These are phyloP conservation scores for Hexactinellida sp. DNA, from an alignment of 37 sponge, comb jelly and placozoan species.

Conservation along the genomic window DNA sequence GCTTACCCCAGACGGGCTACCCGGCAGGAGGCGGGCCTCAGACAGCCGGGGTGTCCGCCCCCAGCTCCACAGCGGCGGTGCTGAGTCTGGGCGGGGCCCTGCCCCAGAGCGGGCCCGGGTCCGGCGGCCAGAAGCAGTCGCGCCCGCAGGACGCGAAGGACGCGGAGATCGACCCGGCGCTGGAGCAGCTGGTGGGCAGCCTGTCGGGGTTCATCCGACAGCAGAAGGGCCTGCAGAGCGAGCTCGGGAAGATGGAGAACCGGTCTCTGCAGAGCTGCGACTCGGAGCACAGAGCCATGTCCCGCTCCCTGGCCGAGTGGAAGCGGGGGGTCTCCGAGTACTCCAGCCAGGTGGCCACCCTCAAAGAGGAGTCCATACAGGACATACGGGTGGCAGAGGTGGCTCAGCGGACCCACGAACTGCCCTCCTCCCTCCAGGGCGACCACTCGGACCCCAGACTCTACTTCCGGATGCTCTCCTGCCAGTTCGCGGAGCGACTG, in stretches of 20 bases:
- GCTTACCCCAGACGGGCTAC: neutral
- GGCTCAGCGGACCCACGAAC: neutral
- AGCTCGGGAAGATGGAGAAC: neutral
- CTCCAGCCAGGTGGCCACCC: neutral
- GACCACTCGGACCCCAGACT: neutral
- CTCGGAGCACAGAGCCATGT: neutral
- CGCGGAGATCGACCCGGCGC: neutral
- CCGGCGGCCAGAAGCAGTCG: neutral
- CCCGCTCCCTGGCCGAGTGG: neutral
- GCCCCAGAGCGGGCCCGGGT: neutral
- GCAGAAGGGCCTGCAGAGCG: neutral
- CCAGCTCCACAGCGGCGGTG: neutral
- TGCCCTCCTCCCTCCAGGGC: neutral
- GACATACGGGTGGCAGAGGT: neutral
- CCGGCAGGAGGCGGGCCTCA: neutral
- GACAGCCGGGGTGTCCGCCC: neutral
- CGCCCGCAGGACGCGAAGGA: neutral
- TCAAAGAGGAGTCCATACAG: neutral
- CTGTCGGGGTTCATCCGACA: neutral
- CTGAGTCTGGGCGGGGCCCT: neutral
- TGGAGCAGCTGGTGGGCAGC: neutral
- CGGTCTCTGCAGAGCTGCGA: conserved; percentile 5
- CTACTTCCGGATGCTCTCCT: neutral
- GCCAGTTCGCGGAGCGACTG: neutral
- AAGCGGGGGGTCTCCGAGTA: conserved; percentile 1